Evolutionary conservation across 2,888 invertebrate species (phyloP).

Genomic region (Euzophera pinguis): DNA sequence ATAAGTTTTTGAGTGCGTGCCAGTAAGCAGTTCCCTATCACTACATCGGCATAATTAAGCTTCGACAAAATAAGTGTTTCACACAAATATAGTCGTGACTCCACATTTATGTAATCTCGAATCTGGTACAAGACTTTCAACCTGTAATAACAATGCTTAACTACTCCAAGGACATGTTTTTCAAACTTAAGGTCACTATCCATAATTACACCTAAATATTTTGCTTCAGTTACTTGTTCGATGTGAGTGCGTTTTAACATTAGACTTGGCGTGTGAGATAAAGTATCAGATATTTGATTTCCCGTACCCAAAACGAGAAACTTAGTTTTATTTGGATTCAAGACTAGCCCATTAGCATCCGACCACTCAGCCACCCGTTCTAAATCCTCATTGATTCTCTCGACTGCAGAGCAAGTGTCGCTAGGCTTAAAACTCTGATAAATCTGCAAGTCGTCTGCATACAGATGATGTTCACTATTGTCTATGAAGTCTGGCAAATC

Average conservation of each 20-base stretch:
- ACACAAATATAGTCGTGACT: background rate
- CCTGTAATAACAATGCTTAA: slow-evolving; percentile 10
- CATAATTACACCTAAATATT: slow-evolving; percentile 5
- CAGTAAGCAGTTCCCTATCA: background rate
- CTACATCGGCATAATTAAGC: background rate
- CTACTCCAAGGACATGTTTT: background rate
- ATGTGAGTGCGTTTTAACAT: background rate
- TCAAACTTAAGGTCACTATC: background rate
- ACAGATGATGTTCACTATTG: slow-evolving; percentile 8
- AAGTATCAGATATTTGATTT: background rate
- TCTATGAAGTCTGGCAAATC: background rate
- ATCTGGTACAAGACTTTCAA: slow-evolving; percentile 9
- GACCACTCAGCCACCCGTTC: background rate
- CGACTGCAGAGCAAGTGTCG: background rate
- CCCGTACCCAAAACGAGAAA: background rate
- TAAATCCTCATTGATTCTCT: background rate
- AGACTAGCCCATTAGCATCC: background rate
- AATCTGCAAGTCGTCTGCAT: slow-evolving; percentile 12
- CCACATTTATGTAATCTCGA: background rate
- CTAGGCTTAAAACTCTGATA: slow-evolving; percentile 6
- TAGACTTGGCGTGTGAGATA: background rate
- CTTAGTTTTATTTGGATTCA: background rate
- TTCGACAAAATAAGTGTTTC: background rate
- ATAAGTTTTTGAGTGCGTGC: background rate
- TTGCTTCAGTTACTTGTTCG: slow-evolving; percentile 1